Evolutionary conservation across 2,113 vertebrate genomes (phyloP).

Genomic region (Sinocyclocheilus rhinocerous): DNA sequence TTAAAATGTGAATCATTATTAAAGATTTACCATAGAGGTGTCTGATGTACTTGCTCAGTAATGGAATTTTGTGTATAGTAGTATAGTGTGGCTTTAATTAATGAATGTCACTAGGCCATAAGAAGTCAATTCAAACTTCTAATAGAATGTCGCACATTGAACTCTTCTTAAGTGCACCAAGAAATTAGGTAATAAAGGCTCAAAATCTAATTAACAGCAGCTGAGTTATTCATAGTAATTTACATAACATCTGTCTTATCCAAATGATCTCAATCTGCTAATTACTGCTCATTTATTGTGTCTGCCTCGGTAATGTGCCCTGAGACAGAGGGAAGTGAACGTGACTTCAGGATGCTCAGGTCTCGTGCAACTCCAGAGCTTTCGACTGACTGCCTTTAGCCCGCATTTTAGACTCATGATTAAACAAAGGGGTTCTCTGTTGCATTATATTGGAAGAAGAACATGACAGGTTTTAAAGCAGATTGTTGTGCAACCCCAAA

Average conservation of each 20-base stretch:
- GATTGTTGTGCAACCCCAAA: slow-evolving; percentile 5
- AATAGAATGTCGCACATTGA: neutral
- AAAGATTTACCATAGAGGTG: neutral
- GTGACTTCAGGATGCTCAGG: neutral
- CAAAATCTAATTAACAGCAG: slow-evolving; percentile 30
- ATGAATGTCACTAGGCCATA: neutral
- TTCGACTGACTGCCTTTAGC: neutral
- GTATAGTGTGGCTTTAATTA: neutral
- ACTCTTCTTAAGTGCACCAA: neutral
- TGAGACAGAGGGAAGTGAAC: neutral
- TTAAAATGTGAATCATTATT: neutral
- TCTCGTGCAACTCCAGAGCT: neutral
- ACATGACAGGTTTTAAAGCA: neutral
- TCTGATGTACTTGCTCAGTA: neutral
- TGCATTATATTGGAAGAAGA: neutral
- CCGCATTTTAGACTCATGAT: neutral
- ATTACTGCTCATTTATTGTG: slow-evolving; percentile 44
- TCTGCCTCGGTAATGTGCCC: slow-evolving; percentile 12
- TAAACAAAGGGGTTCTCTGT: neutral
- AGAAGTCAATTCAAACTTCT: neutral
- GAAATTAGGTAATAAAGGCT: slow-evolving; percentile 34
- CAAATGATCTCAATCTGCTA: slow-evolving; percentile 34
- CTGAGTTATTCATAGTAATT: slow-evolving; percentile 47
- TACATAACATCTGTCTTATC: slow-evolving; percentile 52
- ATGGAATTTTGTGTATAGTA: neutral